Base-by-base conservation (phyloP, 2,797 vertebrate species). In the Echeneis naucrates region DNA sequence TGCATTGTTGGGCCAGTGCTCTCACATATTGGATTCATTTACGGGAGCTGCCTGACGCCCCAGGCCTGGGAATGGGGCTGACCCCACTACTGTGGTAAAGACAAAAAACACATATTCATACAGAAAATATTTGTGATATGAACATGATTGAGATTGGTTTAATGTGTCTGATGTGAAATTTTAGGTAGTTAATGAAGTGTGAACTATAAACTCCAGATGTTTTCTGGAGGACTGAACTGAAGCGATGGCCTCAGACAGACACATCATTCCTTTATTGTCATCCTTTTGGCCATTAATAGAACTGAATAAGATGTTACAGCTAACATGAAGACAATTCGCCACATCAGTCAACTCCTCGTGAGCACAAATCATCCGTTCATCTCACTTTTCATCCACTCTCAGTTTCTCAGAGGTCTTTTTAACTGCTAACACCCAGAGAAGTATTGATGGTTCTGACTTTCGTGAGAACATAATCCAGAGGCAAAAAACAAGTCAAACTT, bases 401-500 rank as follows among this genome's bases (percentile, higher is more conserved):
- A 60, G 10, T 35, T 53, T 44, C 59, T 56, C 13, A 0, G 38
- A 72, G n/a, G 23, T 67, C 55, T 61, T 33, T 3, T 26, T 47
- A 47, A 75, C 52, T 45, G 55, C 26, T 33, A 12, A 19, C 2
- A 23, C 30, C 11, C 0, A 1, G 21, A 48, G 60, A 35, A 50
- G 26, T 32, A 42, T 26, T 35, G 55, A 62, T 55, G 45, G 0
- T 4, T 45, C 17, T n/a, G 58, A 32, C 71, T 72, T 66, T 42
- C 68, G 32, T 45, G 55, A 55, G 21, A 45, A 54, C 9, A 12
- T 51, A 63, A 57, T 72, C 53, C 26, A 3, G 7, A 32, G 53
- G 35, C 11, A 53, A 71, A 70, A 26, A 40, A 59, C 30, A 83
- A 70, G 45, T 38, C 30, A 53, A 82, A 68, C 73, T 75, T 82